phyloP scores from a whole-genome alignment of 1,140 invertebrate genomes.

The Pygmarrhopalites habei region DNA sequence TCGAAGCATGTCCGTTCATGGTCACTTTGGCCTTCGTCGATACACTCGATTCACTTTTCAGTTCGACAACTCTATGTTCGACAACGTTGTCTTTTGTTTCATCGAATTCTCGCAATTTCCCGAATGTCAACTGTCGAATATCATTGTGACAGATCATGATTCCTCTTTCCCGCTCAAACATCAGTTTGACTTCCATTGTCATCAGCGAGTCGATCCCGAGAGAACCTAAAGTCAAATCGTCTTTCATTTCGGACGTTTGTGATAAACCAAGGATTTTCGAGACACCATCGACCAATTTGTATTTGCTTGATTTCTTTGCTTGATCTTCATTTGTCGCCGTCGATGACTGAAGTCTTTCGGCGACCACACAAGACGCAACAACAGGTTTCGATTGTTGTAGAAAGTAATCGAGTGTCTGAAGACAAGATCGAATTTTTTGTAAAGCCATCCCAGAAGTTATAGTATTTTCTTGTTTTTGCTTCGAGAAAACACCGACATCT shows the following conservation, averaged over 20 bases:
- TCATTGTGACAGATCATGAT: slow-evolving; percentile 52
- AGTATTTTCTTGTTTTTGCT: slow-evolving; percentile 37
- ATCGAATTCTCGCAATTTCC: too few species aligned
- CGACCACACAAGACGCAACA: background rate
- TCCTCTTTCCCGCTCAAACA: slow-evolving; percentile 71
- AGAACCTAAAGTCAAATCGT: slow-evolving; percentile 62
- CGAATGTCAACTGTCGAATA: too few species aligned
- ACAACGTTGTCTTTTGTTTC: too few species aligned
- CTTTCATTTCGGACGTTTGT: slow-evolving; percentile 66
- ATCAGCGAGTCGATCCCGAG: slow-evolving; percentile 95
- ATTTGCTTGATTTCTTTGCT: slow-evolving; percentile 37
- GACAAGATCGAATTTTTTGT: slow-evolving; percentile 81
- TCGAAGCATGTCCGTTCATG: too few species aligned
- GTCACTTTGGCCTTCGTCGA: too few species aligned
- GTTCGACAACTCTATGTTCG: too few species aligned
- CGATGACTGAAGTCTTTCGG: background rate
- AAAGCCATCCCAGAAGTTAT: slow-evolving; percentile 70
- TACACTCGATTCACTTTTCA: too few species aligned
- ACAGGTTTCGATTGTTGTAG: slow-evolving; percentile 44
- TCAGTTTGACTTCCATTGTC: slow-evolving; percentile 79
- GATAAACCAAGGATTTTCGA: slow-evolving; percentile 84
- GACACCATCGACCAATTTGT: slow-evolving; percentile 60
- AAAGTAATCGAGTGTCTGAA: slow-evolving; percentile 76
- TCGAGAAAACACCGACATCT: slow-evolving; percentile 52
- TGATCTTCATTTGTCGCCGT: too few species aligned